Percentiles rank a stretch among this genome's conserved stretches.
phyloP scores from a whole-genome alignment of 2,797 vertebrate genomes.

The Crocodylus rhombifer region DNA sequence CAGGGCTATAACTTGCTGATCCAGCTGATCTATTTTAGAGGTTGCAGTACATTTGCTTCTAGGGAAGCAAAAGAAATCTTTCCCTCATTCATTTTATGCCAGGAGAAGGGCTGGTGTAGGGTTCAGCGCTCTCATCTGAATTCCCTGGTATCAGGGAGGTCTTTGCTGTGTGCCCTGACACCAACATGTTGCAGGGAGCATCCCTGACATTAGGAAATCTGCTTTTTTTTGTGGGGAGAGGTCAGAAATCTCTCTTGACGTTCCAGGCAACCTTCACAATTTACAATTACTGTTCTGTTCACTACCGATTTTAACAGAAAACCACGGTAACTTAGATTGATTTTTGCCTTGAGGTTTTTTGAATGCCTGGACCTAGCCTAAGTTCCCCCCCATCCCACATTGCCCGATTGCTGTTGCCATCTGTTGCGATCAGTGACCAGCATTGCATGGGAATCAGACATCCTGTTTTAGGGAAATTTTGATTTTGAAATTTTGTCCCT shows the following conservation, averaged over 20 bases:
- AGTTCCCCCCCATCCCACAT: background rate
- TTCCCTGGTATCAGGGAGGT: background rate
- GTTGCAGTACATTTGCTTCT: background rate
- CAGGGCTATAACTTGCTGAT: background rate
- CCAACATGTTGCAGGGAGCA: background rate
- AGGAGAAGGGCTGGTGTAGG: background rate
- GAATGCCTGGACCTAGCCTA: background rate
- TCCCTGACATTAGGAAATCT: background rate
- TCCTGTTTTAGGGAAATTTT: background rate
- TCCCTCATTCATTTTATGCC: background rate
- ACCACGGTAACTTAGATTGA: no score
- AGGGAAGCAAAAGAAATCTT: background rate
- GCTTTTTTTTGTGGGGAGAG: background rate
- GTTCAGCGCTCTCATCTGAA: background rate
- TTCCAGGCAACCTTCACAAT: no score
- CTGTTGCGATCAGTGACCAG: background rate
- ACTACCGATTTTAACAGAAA: no score
- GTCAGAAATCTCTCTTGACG: no score
- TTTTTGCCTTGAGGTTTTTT: background rate
- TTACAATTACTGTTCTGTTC: no score
- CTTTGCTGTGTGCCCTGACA: background rate
- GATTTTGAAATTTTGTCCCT: conserved; percentile 7
- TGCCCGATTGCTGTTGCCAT: background rate
- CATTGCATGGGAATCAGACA: background rate
- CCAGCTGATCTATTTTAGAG: background rate